Conservation (phyloP, 2,888 invertebrate species). For the Teleogryllus oceanicus region DNA sequence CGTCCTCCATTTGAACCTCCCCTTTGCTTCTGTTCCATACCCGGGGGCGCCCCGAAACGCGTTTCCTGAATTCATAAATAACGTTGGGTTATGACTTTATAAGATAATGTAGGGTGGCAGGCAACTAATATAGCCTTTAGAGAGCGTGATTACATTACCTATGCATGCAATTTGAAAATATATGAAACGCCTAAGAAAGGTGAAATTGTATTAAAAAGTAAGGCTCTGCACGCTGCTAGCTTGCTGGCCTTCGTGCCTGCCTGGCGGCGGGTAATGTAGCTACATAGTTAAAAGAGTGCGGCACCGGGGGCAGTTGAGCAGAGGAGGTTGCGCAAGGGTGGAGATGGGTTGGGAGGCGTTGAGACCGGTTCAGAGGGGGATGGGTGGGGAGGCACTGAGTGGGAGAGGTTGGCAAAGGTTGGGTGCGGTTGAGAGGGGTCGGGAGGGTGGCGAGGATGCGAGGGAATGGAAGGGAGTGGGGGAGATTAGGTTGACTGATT, state of each 20-base stretch:
- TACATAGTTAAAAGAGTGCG: background rate
- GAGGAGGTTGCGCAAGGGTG: too few species aligned
- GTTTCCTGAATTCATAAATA: background rate
- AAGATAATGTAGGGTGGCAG: conserved; percentile 5
- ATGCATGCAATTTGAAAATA: conserved; percentile 18
- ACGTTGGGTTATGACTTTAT: background rate
- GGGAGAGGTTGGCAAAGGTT: too few species aligned
- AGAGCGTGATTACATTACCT: conserved; percentile 10
- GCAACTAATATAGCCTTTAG: background rate
- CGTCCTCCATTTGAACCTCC: background rate
- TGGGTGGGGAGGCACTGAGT: too few species aligned
- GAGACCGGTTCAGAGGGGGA: too few species aligned
- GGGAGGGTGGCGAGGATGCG: too few species aligned
- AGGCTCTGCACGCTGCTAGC: background rate
- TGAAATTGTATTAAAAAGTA: conserved; percentile 11
- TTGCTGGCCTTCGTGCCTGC: too few species aligned
- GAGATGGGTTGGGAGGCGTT: too few species aligned
- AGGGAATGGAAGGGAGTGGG: too few species aligned
- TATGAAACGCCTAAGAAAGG: conserved; percentile 6
- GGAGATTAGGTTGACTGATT: too few species aligned
- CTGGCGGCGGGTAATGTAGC: background rate
- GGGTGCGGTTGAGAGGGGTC: too few species aligned
- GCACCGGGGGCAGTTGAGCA: background rate
- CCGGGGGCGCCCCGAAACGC: background rate
- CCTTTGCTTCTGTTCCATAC: background rate